These are phyloP conservation scores for Slavum lentiscoides DNA, from an alignment of 2,888 invertebrate species.

Conservation along the genomic window DNA sequence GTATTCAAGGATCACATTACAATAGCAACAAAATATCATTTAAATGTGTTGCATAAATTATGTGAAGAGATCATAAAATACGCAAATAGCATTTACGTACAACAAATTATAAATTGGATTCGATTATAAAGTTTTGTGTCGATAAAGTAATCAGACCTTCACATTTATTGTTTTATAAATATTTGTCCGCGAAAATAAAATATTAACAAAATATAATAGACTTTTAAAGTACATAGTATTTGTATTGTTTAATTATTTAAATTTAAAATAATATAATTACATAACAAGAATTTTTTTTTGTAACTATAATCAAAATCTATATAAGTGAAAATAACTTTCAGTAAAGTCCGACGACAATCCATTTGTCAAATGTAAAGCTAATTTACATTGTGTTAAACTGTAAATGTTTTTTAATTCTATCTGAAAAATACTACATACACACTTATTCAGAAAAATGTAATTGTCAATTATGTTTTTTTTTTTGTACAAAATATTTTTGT, in stretches of 20 bases:
- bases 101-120: conserved; percentile 45
- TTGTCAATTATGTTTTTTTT: conserved; percentile 30
- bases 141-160: conserved; percentile 45
- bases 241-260: conserved; percentile 38
- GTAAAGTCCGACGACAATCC: conserved; percentile 7
- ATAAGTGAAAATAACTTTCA: conserved; percentile 32
- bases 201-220: conserved; percentile 41
- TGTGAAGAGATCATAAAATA: conserved; percentile 53
- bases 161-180: conserved; percentile 43
- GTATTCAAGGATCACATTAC: conserved; percentile 47
- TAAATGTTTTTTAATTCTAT: conserved; percentile 34
- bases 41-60: conserved; percentile 41
- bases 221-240: conserved; percentile 32
- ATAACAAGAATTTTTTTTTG: conserved; percentile 25
- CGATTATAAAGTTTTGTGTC: conserved; percentile 10
- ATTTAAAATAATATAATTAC: conserved; percentile 40
- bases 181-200: conserved; percentile 45
- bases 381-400: conserved; percentile 36
- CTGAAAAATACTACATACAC: conserved; percentile 48
- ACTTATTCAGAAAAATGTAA: conserved; percentile 43
- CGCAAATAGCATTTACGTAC: conserved; percentile 46
- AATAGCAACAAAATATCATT: conserved; percentile 40
- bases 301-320: conserved; percentile 7
- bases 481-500: conserved; percentile 45
- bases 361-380: conserved; percentile 42